These are phyloP conservation scores for Champsocephalus esox DNA, from an alignment of 2,797 vertebrate species.

Conservation along the genomic window DNA sequence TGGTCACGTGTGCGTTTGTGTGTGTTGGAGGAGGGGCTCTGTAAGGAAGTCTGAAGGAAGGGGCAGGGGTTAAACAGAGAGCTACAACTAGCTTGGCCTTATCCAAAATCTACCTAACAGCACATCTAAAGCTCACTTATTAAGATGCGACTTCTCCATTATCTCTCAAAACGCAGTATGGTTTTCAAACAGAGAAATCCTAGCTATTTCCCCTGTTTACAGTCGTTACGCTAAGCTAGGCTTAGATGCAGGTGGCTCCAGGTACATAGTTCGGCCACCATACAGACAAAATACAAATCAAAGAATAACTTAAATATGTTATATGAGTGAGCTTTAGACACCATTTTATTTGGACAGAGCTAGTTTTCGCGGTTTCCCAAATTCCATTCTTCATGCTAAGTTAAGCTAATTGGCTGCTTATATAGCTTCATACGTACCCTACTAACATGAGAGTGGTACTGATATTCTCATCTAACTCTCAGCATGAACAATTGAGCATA, in stretches of 20 bases:
- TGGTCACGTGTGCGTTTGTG: too few species aligned
- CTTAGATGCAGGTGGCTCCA: not conserved
- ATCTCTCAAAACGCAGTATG: too few species aligned
- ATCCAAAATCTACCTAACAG: not conserved
- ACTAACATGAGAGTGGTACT: too few species aligned
- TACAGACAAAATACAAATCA: too few species aligned
- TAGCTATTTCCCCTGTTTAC: not conserved
- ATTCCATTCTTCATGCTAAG: too few species aligned
- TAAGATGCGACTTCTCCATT: too few species aligned
- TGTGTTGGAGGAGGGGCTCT: too few species aligned
- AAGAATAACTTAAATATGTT: not conserved
- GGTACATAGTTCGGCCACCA: not conserved
- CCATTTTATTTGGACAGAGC: not conserved
- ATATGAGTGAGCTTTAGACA: too few species aligned
- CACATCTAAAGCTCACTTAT: not conserved
- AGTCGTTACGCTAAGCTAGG: not conserved
- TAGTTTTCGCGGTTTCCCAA: not conserved
- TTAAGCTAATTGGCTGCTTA: too few species aligned
- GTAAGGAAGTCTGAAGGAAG: too few species aligned
- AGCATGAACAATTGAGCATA: not conserved
- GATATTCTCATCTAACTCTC: not conserved
- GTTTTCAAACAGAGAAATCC: too few species aligned
- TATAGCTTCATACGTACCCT: not conserved
- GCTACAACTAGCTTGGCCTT: not conserved
- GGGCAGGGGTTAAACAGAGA: not conserved